Evolutionary conservation across 2,888 invertebrate genomes (phyloP).

Genomic region (Drosophila gaucha): DNA sequence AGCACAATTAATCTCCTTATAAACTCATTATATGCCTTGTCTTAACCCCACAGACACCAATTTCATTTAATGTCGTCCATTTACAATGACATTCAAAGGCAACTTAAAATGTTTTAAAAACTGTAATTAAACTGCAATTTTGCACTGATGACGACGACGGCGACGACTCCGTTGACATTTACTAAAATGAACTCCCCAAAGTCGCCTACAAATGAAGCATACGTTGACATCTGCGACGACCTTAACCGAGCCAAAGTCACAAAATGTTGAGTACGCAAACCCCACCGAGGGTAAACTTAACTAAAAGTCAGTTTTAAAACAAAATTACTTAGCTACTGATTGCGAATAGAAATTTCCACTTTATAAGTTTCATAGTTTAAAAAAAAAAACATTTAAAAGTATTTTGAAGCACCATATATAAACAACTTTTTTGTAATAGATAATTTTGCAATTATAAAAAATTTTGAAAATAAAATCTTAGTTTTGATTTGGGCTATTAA

Average conservation of each 20-base stretch:
- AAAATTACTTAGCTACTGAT: conserved; percentile 10
- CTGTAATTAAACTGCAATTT: conserved; percentile 68
- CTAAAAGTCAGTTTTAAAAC: conserved; percentile 24
- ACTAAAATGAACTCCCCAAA: conserved; percentile 42
- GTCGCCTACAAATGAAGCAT: conserved; percentile 14
- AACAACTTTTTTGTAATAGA: no score
- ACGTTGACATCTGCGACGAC: conserved; percentile 36
- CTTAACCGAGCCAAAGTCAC: conserved; percentile 52
- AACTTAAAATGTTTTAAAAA: conserved; percentile 58
- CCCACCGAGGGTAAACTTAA: conserved; percentile 14
- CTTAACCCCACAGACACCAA: conserved; percentile 27
- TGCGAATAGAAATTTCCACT: conserved; percentile 11
- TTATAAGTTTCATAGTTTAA: conserved; percentile 5
- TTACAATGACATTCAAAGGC: conserved; percentile 53
- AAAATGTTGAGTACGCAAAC: no score
- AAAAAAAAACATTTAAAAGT: no score
- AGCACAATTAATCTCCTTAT: neutral
- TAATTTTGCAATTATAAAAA: no score
- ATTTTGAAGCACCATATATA: no score
- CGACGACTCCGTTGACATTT: conserved; percentile 55
- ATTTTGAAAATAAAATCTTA: no score
- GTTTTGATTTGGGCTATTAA: no score
- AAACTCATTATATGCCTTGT: conserved; percentile 15
- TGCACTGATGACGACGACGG: no score
- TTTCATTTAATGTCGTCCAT: conserved; percentile 49